Conservation (phyloP, 2,113 vertebrate genomes). For the Ramphastos sulfuratus region DNA sequence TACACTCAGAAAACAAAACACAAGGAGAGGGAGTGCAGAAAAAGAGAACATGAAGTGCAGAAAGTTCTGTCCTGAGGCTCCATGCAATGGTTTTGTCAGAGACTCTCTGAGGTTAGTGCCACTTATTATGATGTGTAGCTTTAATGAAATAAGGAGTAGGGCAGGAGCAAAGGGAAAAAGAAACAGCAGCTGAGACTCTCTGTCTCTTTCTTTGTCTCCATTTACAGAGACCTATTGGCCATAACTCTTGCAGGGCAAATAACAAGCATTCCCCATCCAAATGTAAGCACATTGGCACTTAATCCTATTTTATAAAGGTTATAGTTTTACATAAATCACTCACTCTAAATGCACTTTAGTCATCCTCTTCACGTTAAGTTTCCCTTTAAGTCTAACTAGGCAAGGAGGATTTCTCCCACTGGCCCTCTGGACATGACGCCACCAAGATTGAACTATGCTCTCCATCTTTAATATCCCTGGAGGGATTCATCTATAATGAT, state of each 20-base stretch:
- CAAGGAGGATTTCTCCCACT: slow-evolving; percentile 63
- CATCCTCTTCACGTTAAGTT: slow-evolving; percentile 61
- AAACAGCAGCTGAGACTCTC: slow-evolving; percentile 48
- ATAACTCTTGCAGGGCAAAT: slow-evolving; percentile 71
- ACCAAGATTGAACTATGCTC: slow-evolving; percentile 57
- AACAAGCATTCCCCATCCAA: slow-evolving; percentile 59
- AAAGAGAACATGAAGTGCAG: slow-evolving; percentile 36
- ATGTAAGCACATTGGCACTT: slow-evolving; percentile 70
- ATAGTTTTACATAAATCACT: slow-evolving; percentile 70
- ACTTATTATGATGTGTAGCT: slow-evolving; percentile 62
- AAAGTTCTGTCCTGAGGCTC: slow-evolving; percentile 59
- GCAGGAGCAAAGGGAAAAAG: not conserved
- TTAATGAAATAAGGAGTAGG: slow-evolving; percentile 67
- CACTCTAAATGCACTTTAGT: slow-evolving; percentile 64
- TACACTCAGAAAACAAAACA: slow-evolving; percentile 34
- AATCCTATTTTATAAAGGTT: slow-evolving; percentile 72
- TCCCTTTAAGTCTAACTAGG: slow-evolving; percentile 64
- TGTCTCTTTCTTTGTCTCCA: slow-evolving; percentile 41
- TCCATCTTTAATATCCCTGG: slow-evolving; percentile 53
- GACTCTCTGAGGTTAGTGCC: slow-evolving; percentile 20
- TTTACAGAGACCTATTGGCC: slow-evolving; percentile 54
- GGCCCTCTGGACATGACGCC: slow-evolving; percentile 67
- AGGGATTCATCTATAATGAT: slow-evolving; percentile 54
- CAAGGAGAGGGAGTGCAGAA: slow-evolving; percentile 22
- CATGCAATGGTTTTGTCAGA: slow-evolving; percentile 42